Evolutionary conservation across 1,140 invertebrate species (phyloP).

Genomic region (Oncopeltus fasciatus): DNA sequence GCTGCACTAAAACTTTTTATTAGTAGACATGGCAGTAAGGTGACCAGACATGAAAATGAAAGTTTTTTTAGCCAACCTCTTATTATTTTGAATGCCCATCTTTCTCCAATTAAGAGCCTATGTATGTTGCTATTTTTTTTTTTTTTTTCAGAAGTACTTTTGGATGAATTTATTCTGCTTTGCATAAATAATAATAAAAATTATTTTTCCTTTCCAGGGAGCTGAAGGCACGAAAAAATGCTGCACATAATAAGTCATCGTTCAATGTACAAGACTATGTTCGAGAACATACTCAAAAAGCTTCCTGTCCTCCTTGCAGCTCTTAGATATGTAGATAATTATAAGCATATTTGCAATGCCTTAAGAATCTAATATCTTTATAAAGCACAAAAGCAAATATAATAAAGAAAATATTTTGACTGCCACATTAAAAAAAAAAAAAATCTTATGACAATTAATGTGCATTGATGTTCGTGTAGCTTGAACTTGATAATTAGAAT

Average conservation of each 20-base stretch:
- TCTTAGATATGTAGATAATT: neutral
- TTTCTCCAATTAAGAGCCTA: too few relatives aligned
- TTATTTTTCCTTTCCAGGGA: conserved; percentile 36
- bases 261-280: conserved; percentile 56
- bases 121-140: too few relatives aligned
- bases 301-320: conserved; percentile 26
- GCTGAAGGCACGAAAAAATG: conserved; percentile 41
- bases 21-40: too few relatives aligned
- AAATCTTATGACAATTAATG: neutral
- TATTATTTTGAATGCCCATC: too few relatives aligned
- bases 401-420: neutral
- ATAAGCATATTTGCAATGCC: too few relatives aligned
- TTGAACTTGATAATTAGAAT: too few relatives aligned
- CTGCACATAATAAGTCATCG: conserved; percentile 38
- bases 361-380: neutral
- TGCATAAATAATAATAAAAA: neutral
- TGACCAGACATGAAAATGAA: too few relatives aligned
- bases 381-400: neutral
- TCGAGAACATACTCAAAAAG: conserved; percentile 42
- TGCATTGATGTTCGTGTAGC: too few relatives aligned
- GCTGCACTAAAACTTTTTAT: too few relatives aligned
- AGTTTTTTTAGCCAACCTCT: too few relatives aligned
- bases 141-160: neutral
- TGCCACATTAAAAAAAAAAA: neutral
- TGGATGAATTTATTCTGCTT: neutral